phyloP scores from a whole-genome alignment of 2,888 invertebrate genomes.

The Junonia oenone region DNA sequence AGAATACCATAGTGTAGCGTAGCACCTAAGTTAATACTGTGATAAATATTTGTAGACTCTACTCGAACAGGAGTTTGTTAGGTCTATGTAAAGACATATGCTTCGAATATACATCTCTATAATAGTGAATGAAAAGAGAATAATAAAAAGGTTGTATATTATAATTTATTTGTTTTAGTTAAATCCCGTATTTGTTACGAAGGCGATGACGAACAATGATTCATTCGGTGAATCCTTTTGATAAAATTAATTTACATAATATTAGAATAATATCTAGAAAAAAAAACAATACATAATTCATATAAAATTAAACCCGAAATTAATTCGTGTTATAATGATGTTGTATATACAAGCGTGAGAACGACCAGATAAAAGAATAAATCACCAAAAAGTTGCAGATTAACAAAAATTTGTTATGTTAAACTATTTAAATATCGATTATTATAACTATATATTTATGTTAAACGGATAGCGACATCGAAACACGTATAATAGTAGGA shows the following conservation, averaged over 20 bases:
- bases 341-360: constrained; percentile 17
- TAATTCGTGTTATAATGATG: constrained; percentile 8
- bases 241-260: background rate
- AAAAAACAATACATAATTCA: background rate
- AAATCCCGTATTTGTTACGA: constrained; percentile 2
- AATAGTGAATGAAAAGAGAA: constrained; percentile 23
- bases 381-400: constrained; percentile 4
- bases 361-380: constrained; percentile 7
- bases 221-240: background rate
- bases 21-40: constrained; percentile 62
- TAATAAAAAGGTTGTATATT: constrained; percentile 27
- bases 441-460: background rate
- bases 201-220: background rate
- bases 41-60: constrained; percentile 48
- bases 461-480: background rate
- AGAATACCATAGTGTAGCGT: constrained; percentile 48
- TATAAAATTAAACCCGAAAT: constrained; percentile 6
- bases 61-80: constrained; percentile 36
- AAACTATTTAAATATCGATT: constrained; percentile 12
- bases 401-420: constrained; percentile 8
- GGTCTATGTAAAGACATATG: constrained; percentile 29
- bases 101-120: constrained; percentile 23
- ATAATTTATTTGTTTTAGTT: constrained; percentile 20
- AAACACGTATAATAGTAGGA: constrained; percentile 2
- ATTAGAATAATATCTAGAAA: background rate